Conservation (phyloP, 2,797 vertebrate genomes). For the Sebastolobus alascanus region DNA sequence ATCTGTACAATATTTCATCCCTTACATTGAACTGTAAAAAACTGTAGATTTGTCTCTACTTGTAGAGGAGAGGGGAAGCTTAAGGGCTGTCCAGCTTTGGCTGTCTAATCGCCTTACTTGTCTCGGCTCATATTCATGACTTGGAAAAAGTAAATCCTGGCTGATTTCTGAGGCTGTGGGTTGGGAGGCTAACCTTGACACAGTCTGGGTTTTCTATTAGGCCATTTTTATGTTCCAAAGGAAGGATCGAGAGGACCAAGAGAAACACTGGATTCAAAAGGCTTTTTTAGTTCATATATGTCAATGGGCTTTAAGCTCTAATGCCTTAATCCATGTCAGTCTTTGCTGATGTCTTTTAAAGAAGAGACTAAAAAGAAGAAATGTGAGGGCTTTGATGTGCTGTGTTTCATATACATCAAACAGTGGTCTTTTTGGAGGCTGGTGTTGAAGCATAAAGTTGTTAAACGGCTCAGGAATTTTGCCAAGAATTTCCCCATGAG, state of each 20-base stretch:
- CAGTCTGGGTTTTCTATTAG: constrained; percentile 79
- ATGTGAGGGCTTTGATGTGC: constrained; percentile 29
- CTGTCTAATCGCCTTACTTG: constrained; percentile 63
- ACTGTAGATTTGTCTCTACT: constrained; percentile 20
- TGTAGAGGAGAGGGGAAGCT: constrained; percentile 31
- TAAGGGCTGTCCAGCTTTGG: constrained; percentile 47
- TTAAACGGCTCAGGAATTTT: constrained; percentile 21
- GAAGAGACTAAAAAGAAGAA: constrained; percentile 18
- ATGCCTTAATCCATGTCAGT: constrained; percentile 49
- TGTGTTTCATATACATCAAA: constrained; percentile 49
- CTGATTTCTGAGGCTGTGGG: constrained; percentile 65
- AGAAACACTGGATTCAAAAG: constrained; percentile 63
- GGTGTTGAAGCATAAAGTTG: constrained; percentile 35
- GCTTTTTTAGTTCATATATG: constrained; percentile 58
- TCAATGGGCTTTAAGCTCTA: constrained; percentile 38
- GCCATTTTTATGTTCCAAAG: constrained; percentile 60
- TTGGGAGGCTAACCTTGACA: constrained; percentile 62
- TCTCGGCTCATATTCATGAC: constrained; percentile 56
- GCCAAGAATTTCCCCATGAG: constrained; percentile 21
- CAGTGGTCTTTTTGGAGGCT: not conserved
- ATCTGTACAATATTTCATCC: not conserved
- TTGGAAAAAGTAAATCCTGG: constrained; percentile 72
- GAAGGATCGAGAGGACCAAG: constrained; percentile 59
- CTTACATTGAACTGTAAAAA: constrained; percentile 9
- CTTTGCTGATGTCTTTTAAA: constrained; percentile 48